Conservation (phyloP, 2,888 invertebrate genomes). For the Drosophila paracracens region DNA sequence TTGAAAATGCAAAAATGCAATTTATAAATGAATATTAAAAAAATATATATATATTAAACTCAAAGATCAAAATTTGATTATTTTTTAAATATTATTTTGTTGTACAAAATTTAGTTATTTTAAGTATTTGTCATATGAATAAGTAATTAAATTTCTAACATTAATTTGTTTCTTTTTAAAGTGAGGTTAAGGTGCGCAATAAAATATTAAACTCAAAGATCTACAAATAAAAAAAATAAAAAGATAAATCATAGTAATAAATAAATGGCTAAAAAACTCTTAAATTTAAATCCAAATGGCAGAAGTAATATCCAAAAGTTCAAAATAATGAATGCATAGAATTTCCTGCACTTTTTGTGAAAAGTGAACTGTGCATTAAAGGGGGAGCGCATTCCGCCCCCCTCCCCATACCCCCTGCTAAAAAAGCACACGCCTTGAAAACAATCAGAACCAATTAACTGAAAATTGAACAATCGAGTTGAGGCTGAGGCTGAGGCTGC, state of each 20-base stretch:
- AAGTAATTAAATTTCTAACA: too few species aligned
- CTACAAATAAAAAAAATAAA: too few species aligned
- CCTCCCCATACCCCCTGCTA: background rate
- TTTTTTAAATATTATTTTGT: too few species aligned
- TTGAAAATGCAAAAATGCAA: background rate
- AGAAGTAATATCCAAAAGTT: background rate
- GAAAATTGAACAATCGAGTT: slow-evolving; percentile 74
- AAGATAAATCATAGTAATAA: too few species aligned
- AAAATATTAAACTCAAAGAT: background rate
- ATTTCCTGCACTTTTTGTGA: background rate
- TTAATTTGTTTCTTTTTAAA: too few species aligned
- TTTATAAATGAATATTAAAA: too few species aligned
- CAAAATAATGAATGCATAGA: background rate
- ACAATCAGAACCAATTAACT: slow-evolving; percentile 82
- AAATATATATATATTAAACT: too few species aligned
- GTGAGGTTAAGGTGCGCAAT: too few species aligned
- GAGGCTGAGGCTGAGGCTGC: background rate
- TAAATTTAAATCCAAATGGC: background rate
- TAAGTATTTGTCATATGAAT: too few species aligned
- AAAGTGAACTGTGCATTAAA: background rate
- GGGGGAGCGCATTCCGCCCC: background rate
- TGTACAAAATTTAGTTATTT: too few species aligned
- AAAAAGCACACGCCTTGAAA: slow-evolving; percentile 72
- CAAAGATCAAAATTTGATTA: too few species aligned
- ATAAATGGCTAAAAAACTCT: too few species aligned